Conservation (phyloP, 2,113 vertebrate genomes). For the Pollimyrus isidori region DNA sequence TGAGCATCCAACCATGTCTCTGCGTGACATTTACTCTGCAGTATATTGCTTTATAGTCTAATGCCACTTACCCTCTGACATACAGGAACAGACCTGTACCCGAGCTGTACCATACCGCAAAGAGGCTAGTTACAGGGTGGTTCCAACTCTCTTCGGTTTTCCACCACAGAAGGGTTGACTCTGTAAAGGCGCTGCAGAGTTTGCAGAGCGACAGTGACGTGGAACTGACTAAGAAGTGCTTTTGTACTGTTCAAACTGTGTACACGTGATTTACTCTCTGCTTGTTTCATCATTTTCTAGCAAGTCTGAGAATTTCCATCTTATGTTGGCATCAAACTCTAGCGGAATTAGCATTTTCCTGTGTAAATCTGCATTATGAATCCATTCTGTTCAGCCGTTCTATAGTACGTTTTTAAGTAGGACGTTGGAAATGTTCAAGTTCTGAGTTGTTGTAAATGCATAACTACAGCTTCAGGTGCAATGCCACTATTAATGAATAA, state of each 20-base stretch:
- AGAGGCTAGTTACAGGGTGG: background rate
- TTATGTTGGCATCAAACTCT: background rate
- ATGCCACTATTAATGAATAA: background rate
- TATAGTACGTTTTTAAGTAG: no score
- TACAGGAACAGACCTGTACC: background rate
- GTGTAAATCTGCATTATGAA: no score
- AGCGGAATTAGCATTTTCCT: background rate
- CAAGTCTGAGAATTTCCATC: background rate
- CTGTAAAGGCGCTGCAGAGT: background rate
- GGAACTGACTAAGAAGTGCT: background rate
- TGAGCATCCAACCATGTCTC: slow-evolving; percentile 53
- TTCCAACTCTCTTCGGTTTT: background rate
- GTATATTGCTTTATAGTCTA: background rate
- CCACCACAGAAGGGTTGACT: background rate
- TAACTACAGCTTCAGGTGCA: background rate
- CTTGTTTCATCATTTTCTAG: background rate
- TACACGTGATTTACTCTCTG: background rate
- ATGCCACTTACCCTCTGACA: background rate
- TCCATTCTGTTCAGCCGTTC: no score
- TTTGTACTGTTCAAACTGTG: background rate
- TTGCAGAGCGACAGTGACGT: background rate
- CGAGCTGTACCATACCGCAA: background rate
- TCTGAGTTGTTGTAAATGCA: no score
- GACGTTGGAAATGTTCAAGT: no score
- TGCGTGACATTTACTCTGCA: background rate